Evolutionary conservation across 2,113 vertebrate species (phyloP).

Genomic region (Prionailurus viverrinus): DNA sequence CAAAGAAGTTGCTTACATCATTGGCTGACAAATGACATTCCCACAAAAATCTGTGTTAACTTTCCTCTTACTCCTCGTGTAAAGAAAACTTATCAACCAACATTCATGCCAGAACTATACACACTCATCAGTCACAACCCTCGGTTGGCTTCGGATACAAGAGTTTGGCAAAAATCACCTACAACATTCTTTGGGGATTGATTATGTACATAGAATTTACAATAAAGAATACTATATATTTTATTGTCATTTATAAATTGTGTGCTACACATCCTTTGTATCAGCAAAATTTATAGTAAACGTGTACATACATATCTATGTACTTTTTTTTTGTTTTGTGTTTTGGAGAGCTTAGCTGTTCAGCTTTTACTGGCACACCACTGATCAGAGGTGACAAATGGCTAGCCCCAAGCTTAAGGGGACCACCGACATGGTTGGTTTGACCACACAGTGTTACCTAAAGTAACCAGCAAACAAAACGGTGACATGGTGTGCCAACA

Average conservation of each 20-base stretch:
- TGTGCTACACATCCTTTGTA: background rate
- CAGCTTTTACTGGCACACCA: background rate
- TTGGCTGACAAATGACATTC: background rate
- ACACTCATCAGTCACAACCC: background rate
- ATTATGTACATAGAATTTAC: background rate
- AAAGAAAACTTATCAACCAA: background rate
- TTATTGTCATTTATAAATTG: conserved; percentile 12
- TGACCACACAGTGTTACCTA: background rate
- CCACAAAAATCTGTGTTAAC: background rate
- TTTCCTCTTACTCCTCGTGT: background rate
- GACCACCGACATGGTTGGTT: background rate
- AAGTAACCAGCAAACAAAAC: background rate
- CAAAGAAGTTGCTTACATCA: background rate
- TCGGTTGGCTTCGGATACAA: background rate
- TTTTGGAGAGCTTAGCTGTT: background rate
- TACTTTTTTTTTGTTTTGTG: background rate
- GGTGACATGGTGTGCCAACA: background rate
- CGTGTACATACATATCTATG: background rate
- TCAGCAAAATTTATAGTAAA: background rate
- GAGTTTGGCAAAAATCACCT: conserved; percentile 34
- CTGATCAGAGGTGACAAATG: background rate
- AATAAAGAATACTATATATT: background rate
- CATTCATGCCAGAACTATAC: background rate
- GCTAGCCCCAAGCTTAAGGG: background rate
- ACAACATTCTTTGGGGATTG: conserved; percentile 1